phyloP scores from a whole-genome alignment of 2,113 vertebrate species.

The Prinia subflava region DNA sequence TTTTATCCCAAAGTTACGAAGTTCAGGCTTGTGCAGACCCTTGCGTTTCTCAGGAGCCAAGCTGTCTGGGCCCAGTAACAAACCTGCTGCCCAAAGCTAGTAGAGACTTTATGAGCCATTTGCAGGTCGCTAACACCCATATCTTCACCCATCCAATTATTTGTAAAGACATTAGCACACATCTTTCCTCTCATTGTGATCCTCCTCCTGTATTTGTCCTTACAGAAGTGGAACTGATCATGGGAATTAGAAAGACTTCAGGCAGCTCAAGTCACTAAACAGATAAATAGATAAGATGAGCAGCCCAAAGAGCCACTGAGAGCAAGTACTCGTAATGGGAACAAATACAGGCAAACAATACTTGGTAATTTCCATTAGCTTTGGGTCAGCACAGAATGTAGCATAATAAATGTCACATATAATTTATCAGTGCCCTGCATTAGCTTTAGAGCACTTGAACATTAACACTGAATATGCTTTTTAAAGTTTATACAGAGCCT shows the following conservation, averaged over 20 bases:
- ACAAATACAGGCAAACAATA: neutral
- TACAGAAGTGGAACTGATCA: neutral
- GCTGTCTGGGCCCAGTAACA: neutral
- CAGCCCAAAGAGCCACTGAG: neutral
- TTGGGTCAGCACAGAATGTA: neutral
- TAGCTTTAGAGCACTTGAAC: neutral
- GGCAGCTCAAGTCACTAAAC: neutral
- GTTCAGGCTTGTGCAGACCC: neutral
- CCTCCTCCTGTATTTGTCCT: neutral
- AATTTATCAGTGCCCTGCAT: neutral
- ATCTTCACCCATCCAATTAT: neutral
- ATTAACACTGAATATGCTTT: neutral
- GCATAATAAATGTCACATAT: constrained; percentile 3
- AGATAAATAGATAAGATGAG: neutral
- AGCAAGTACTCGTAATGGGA: neutral
- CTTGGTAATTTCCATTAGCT: neutral
- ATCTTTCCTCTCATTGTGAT: neutral
- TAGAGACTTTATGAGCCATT: neutral
- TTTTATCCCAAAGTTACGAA: neutral
- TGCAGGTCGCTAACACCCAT: neutral
- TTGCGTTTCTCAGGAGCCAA: neutral
- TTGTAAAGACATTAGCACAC: neutral
- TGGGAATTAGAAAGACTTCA: neutral
- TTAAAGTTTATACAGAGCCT: neutral
- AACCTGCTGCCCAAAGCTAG: neutral